Conservation (phyloP, 1,140 invertebrate species). For the Penaeus vannamei region DNA sequence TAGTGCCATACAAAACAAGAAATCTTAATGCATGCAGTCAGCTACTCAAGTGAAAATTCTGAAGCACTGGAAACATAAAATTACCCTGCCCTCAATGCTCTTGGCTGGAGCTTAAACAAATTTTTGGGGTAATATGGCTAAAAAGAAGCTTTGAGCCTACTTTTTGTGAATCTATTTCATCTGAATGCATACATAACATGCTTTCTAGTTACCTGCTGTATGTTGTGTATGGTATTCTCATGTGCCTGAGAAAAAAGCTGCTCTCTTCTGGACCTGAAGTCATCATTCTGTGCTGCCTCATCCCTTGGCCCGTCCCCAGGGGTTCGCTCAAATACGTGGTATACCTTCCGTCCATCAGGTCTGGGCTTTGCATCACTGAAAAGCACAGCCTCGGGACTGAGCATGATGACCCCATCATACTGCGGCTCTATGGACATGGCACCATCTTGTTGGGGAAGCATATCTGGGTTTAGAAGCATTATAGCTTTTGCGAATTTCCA, state of each 20-base stretch:
- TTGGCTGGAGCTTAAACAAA: too few relatives aligned
- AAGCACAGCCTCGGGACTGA: slow-evolving; percentile 59
- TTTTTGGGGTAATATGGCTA: too few relatives aligned
- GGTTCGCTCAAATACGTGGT: slow-evolving; percentile 59
- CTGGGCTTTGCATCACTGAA: slow-evolving; percentile 63
- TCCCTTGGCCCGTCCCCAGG: slow-evolving; percentile 44
- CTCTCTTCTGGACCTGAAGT: slow-evolving; percentile 52
- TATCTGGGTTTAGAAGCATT: slow-evolving; percentile 55
- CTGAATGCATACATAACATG: neutral
- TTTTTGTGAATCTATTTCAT: neutral
- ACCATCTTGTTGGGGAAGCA: slow-evolving; percentile 55
- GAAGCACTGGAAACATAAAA: too few relatives aligned
- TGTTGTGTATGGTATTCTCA: slow-evolving; percentile 60
- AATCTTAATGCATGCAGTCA: too few relatives aligned
- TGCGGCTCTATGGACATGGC: slow-evolving; percentile 57
- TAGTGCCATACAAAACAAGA: too few relatives aligned
- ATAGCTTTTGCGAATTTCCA: slow-evolving; percentile 1
- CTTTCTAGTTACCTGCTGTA: slow-evolving; percentile 52
- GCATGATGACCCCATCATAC: slow-evolving; percentile 65
- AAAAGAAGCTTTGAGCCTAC: too few relatives aligned
- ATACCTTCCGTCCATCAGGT: slow-evolving; percentile 62
- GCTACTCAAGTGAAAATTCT: too few relatives aligned
- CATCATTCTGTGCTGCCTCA: slow-evolving; percentile 43
- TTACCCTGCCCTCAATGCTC: too few relatives aligned
- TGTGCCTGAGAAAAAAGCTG: slow-evolving; percentile 59